Evolutionary conservation across 2,797 vertebrate genomes (phyloP), one percentile per base, ranked within the genome.

Genomic region (Nasua narica): DNA sequence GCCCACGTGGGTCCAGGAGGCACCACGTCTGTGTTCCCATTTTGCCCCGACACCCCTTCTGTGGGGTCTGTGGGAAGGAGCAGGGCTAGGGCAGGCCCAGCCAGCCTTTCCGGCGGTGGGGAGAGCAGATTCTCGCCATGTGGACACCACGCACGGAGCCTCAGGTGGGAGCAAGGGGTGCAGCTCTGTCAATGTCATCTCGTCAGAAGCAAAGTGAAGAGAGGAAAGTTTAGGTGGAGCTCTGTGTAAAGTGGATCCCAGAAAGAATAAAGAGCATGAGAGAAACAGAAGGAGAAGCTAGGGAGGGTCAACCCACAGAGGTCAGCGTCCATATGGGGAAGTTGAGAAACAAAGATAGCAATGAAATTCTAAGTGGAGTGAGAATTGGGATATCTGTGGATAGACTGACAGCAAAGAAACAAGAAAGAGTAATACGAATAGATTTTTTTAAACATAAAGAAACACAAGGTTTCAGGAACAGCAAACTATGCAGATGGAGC

Each of bases 381-480:
- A 87, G 11, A 81, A 43, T 25, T 37, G 16, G 25, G 32, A 40
- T n/a, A 48, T n/a, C 82, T 62, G 27, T 50, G 46, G 58, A 48
- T 3, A 78, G 13, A 27, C 5, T 52, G 65, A 70, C 15, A 25
- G 25, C 50, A 82, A 52, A 82, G 32, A 87, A 72, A n/a, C 2
- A 86, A 70, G 46, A 70, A 58, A 50, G 54, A 9, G 40, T 82
- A 95, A 85, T 72, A 54, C 6, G 52, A 87, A 81, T 14, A 43
- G 7, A 60, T 65, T 77, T 58, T 87, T 76, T 90, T 56, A 43
- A 43, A 65, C 14, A 11, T 81, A 74, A 29, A 94, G 52, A 87
- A 86, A 77, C 13, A 29, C 6, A 50, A 19, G 15, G 8, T 65
- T 95, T 86, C 25, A 72, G 23, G 7, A 95, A 48, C 4, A 94